Conservation (phyloP, 2,797 vertebrate species). For the Erithacus rubecula region DNA sequence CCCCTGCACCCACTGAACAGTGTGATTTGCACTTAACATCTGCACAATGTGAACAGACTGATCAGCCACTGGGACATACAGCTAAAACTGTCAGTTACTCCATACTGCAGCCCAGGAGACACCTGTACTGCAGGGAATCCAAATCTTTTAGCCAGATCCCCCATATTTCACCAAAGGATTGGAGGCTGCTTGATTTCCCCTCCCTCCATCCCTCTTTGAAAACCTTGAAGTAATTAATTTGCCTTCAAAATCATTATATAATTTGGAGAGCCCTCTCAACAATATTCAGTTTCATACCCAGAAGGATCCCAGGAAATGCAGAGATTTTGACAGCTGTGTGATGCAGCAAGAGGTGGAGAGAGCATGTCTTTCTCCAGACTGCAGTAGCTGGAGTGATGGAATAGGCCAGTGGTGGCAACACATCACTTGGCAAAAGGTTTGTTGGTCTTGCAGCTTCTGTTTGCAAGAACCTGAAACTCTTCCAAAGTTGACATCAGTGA, state of each 20-base stretch:
- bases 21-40: neutral
- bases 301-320: neutral
- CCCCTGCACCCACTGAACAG: neutral
- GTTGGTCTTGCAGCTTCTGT: neutral
- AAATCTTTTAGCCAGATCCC: neutral
- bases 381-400: neutral
- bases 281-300: neutral
- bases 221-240: neutral
- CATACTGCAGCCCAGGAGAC: neutral
- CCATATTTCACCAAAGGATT: neutral
- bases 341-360: neutral
- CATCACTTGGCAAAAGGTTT: neutral
- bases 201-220: neutral
- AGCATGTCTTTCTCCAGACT: neutral
- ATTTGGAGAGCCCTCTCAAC: neutral
- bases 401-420: neutral
- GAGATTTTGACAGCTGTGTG: neutral
- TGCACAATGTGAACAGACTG: neutral
- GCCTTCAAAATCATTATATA: neutral
- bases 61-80: neutral
- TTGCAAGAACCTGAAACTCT: neutral
- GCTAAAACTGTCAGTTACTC: neutral
- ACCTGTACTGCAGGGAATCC: neutral
- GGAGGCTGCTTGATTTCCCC: neutral
- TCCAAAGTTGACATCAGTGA: neutral